Base-by-base conservation (phyloP, 2,888 invertebrate species). In the Liopterus haemorrhoidalis region DNA sequence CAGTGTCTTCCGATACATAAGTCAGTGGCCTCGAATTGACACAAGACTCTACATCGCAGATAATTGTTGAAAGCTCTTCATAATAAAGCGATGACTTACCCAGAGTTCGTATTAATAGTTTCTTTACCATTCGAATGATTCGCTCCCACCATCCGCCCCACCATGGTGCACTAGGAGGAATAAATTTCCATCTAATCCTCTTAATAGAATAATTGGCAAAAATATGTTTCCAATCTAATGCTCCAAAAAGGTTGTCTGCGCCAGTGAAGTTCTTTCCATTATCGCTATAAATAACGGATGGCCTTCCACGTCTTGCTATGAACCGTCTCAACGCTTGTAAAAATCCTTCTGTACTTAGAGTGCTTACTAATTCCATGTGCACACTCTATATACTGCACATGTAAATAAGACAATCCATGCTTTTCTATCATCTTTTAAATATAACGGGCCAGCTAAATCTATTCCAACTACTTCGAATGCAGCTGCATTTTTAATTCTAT, bases 61-160 rank as follows among this genome's bases (percentile, higher is more conserved):
- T 6, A 18, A 53, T n/a, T 8, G 54, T 54, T 25, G 46, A 21
- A 12, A 56, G 20, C 5, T 56, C 63, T 56, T 62, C 41, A 49
- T 50, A 50, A 52, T 54, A 36, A 31, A 48, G 25, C 14, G 54
- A 54, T 4, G 59, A 53, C 24, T 55, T 56, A 9, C 67, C 64
- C 2, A 70, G 47, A 5, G 60, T 52, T 40, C 58, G 55, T 8
- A 60, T 43, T 14, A 70, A 43, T 5, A 66, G 39, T 9, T 46
- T 44, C 49, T 71, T 70, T 4, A 68, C 27, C 4, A 62, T 33
- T 6, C 62, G 56, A 9, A 69, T 55, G 3, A 70, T 48, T 11
- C 67, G 51, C 52, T 70, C 68, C 58, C 64, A 71, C 50, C 61
- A 64, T 27, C 70, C 68, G 35, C 68, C 67, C 65, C 64, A 64